Percentiles rank a stretch among this genome's conserved stretches.
phyloP scores from a whole-genome alignment of 2,888 invertebrate species.

The Sinhomidia bicolor region DNA sequence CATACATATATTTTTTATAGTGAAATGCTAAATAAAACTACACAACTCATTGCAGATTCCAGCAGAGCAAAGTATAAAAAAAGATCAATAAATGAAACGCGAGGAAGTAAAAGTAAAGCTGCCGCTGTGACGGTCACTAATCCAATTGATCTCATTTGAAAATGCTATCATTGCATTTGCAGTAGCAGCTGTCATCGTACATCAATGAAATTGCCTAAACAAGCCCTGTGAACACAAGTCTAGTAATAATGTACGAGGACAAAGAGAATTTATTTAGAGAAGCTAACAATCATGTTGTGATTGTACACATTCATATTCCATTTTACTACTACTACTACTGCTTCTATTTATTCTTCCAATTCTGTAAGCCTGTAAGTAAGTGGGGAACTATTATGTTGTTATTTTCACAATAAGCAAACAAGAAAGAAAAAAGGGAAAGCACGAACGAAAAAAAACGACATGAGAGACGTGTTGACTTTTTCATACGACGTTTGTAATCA shows the following conservation, averaged over 20 bases:
- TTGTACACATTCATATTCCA: not conserved
- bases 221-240: not conserved
- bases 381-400: not conserved
- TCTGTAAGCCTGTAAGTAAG: not conserved
- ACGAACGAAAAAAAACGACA: conserved; percentile 1
- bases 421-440: not conserved
- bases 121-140: too few species aligned
- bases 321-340: too few species aligned
- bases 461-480: not conserved
- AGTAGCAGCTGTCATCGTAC: conserved; percentile 54
- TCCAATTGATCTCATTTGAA: too few species aligned
- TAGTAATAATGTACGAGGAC: not conserved
- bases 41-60: conserved; percentile 19
- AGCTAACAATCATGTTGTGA: not conserved
- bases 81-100: conserved; percentile 42
- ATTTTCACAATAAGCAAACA: conserved; percentile 6
- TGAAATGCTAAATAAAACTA: too few species aligned
- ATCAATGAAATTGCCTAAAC: not conserved
- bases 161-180: conserved; percentile 35
- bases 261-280: not conserved
- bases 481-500: not conserved
- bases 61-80: not conserved
- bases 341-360: not conserved
- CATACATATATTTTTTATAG: too few species aligned
- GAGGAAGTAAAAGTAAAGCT: not conserved